Percentiles rank a stretch among this genome's conserved stretches.
Evolutionary conservation across 2,797 vertebrate genomes (phyloP).

Genomic region (Sebastes iracundus): DNA sequence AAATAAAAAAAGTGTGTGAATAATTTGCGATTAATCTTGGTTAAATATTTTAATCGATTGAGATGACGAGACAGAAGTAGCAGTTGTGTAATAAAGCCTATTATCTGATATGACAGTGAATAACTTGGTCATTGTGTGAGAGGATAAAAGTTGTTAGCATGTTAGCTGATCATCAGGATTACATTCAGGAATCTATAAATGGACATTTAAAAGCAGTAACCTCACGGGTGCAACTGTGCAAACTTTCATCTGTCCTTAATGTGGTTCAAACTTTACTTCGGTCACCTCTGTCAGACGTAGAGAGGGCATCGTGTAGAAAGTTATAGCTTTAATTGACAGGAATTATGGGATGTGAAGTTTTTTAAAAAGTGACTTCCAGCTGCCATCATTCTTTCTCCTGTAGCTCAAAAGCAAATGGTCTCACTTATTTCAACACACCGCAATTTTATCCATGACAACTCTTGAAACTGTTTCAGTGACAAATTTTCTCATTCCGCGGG

Average conservation of each 20-base stretch:
- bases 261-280: background rate
- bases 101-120: background rate
- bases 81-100: background rate
- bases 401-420: background rate
- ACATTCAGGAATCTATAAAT: background rate
- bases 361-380: background rate
- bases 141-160: background rate
- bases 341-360: background rate
- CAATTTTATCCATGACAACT: slow-evolving; percentile 2
- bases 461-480: background rate
- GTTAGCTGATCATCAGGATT: background rate
- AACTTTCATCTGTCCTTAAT: background rate
- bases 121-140: background rate
- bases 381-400: background rate
- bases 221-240: background rate
- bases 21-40: no score
- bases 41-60: background rate
- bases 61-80: background rate
- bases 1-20: no score
- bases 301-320: background rate
- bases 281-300: background rate
- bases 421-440: slow-evolving; percentile 15
- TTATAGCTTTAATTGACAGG: background rate
- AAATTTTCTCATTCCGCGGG: slow-evolving; percentile 2
- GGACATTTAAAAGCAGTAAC: background rate